Conservation (phyloP, 35 echinoderm and acorn worm genomes). For the Stichopus chloronotus region DNA sequence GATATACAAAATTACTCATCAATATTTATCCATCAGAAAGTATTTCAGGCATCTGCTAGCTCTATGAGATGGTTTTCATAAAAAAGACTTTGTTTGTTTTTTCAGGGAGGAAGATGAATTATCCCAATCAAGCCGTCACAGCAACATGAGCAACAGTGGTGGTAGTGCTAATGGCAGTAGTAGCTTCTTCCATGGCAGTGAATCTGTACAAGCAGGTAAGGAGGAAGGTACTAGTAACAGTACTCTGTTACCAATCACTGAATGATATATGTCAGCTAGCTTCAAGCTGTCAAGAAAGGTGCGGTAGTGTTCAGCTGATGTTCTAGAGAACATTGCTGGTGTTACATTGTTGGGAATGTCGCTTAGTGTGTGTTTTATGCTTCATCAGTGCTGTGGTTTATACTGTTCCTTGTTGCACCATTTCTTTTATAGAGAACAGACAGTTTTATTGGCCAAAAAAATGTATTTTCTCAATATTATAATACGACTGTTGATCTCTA, state of each 20-base stretch:
- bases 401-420: too few species aligned
- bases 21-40: slow-evolving; percentile 3
- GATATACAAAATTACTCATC: neutral
- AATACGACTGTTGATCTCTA: too few species aligned
- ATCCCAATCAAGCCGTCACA: slow-evolving; percentile 86
- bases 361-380: too few species aligned
- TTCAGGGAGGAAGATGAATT: slow-evolving; percentile 99
- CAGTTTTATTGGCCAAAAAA: too few species aligned
- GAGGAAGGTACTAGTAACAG: neutral
- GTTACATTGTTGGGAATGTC: too few species aligned
- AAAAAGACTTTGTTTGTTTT: slow-evolving; percentile 8
- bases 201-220: slow-evolving; percentile 95
- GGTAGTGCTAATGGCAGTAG: slow-evolving; percentile 93
- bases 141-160: slow-evolving; percentile 99
- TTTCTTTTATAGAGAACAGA: too few species aligned
- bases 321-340: too few species aligned
- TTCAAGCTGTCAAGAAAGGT: slow-evolving; percentile 15
- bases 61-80: neutral
- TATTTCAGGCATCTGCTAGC: neutral
- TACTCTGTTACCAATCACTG: neutral
- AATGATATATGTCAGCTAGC: neutral
- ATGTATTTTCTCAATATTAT: too few species aligned
- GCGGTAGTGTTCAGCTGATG: neutral
- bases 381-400: too few species aligned
- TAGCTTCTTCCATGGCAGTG: slow-evolving; percentile 84